A percentile compares a stretch with the other conserved stretches of the same genome.
phyloP scores from a whole-genome alignment of 35 echinoderm and acorn worm genomes.

The Anneissia japonica region DNA sequence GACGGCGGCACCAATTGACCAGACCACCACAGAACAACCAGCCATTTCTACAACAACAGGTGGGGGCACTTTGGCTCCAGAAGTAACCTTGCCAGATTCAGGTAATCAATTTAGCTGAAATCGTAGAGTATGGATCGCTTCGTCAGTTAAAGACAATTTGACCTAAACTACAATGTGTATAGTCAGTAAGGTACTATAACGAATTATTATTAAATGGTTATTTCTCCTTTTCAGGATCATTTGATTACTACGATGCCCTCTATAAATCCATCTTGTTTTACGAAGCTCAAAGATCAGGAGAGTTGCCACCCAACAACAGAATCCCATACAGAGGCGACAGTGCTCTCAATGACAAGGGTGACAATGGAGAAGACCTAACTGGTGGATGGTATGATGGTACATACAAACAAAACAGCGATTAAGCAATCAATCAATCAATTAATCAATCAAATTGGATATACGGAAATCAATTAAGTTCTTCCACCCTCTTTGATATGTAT shows the following conservation, averaged over 20 bases:
- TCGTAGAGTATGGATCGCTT: neutral
- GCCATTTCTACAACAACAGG: neutral
- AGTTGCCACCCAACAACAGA: constrained; percentile 18
- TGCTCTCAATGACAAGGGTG: constrained; percentile 14
- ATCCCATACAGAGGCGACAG: constrained; percentile 38
- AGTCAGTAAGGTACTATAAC: neutral
- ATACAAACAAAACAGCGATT: too few relatives aligned
- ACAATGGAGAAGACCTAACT: constrained; percentile 37
- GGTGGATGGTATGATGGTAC: constrained; percentile 84
- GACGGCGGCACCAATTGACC: neutral
- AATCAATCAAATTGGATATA: too few relatives aligned
- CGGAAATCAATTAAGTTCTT: too few relatives aligned
- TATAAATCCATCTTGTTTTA: constrained; percentile 71
- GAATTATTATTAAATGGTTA: neutral
- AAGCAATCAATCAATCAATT: too few relatives aligned
- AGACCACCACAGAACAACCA: neutral
- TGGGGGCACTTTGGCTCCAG: neutral
- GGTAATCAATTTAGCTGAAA: neutral
- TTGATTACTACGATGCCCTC: constrained; percentile 42
- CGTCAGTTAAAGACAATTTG: too few relatives aligned
- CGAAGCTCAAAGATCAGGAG: constrained; percentile 67
- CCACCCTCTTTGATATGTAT: too few relatives aligned
- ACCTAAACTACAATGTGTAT: neutral
- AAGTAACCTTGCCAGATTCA: neutral
- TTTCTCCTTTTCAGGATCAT: constrained; percentile 2